Evolutionary conservation across 2,797 vertebrate species (phyloP), one percentile per base, ranked within the genome.

Genomic region (Chloroceryle amazona): DNA sequence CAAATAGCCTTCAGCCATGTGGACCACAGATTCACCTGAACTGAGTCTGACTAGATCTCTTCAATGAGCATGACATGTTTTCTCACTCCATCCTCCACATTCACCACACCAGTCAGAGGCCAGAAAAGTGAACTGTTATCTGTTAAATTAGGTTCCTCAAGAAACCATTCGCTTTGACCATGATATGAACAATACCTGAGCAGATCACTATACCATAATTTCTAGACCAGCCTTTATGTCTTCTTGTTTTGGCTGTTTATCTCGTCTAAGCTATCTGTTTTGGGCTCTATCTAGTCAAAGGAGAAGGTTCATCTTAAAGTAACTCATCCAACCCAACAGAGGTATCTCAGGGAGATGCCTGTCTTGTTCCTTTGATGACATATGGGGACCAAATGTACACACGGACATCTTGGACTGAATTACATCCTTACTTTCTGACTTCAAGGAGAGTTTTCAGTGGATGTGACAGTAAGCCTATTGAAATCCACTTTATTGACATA

Each of bases 51-150:
- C 4, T 44, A 28, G 25, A 55, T 73, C 63, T 67, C 51, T 72
- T 58, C 22, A 41, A 21, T 39, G 52, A 61, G 18, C 26, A 33
- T 0, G 0, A 44, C 5, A 6, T 16, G 18, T 71, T 74, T 88
- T 41, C 37, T 73, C 41, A 41, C 33, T 76, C 66, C 28, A 6
- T 52, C 21, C 29, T 79, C 28, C 79, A 52, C 13, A 67, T 20
- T 5, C 20, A 61, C 35, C 35, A 21, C 28, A 16, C 12, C 8
- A 90, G 12, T 42, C 63, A 76, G 65, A 91, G 37, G 13, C 29
- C 52, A 88, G 23, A 13, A 72, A 88, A 83, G 11, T 1, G 1
- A 88, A 55, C 11, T 22, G 10, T 37, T 26, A 16, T 67, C 41
- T 66, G 11, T 20, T n/a, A 22, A 65, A n/a, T 4, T 47, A 19